Conservation (phyloP, 2,113 vertebrate species). For the Egretta garzetta region DNA sequence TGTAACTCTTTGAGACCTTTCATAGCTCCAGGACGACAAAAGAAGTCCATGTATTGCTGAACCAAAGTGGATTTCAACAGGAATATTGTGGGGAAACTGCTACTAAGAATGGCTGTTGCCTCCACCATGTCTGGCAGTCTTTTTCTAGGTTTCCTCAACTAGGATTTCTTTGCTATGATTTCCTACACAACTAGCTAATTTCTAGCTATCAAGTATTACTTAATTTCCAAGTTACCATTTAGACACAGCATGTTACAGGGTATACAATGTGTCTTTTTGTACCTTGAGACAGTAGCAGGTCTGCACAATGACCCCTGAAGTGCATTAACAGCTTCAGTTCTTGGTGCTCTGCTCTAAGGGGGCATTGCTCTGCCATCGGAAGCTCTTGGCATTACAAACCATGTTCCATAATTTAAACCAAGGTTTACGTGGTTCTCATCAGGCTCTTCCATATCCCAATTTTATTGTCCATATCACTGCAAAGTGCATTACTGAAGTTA, state of each 20-base stretch:
- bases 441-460: background rate
- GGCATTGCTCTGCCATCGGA: background rate
- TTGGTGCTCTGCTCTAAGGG: background rate
- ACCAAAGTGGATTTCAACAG: background rate
- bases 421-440: background rate
- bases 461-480: background rate
- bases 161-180: background rate
- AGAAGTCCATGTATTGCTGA: background rate
- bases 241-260: background rate
- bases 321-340: background rate
- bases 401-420: background rate
- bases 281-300: background rate
- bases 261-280: background rate
- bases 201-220: background rate
- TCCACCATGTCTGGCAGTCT: background rate
- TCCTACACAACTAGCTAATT: background rate
- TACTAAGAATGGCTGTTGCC: background rate
- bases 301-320: background rate
- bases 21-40: background rate
- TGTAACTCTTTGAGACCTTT: background rate
- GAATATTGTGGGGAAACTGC: background rate
- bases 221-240: background rate
- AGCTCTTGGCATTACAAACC: background rate
- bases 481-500: background rate
- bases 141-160: background rate